Evolutionary conservation across 2,797 vertebrate species (phyloP).

Genomic region (Sebastes vulpes): DNA sequence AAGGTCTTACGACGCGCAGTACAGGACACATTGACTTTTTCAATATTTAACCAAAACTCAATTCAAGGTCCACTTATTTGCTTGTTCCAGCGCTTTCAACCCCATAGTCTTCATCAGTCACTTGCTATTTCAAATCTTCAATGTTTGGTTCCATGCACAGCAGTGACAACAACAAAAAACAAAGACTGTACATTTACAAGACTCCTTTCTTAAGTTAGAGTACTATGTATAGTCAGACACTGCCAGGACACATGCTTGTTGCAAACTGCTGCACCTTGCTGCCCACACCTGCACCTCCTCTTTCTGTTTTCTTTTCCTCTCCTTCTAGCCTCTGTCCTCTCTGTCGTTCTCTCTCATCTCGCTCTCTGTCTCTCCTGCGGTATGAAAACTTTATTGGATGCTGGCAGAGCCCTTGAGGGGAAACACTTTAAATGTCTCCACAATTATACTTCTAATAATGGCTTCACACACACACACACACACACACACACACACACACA

Average conservation of each 20-base stretch:
- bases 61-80: not conserved
- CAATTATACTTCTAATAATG: conserved; percentile 99
- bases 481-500: conserved; percentile 27
- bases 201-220: not conserved
- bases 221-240: not conserved
- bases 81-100: not conserved
- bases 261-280: not conserved
- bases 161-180: not conserved
- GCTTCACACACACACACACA: conserved; percentile 48
- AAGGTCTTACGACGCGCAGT: too few relatives aligned
- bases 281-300: not conserved
- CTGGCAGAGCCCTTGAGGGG: conserved; percentile 92
- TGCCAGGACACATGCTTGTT: not conserved
- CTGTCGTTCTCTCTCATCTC: conserved; percentile 30
- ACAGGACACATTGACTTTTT: too few relatives aligned
- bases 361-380: conserved; percentile 49
- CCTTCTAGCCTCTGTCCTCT: conserved; percentile 22
- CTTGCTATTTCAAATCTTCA: not conserved
- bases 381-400: conserved; percentile 99
- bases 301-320: not conserved
- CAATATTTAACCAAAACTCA: not conserved
- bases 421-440: conserved; percentile 96
- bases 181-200: not conserved
- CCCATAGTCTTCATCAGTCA: not conserved
- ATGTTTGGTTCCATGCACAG: not conserved